These are phyloP conservation scores for Lineus longissimus DNA, from an alignment of 1,140 invertebrate genomes.

Conservation along the genomic window DNA sequence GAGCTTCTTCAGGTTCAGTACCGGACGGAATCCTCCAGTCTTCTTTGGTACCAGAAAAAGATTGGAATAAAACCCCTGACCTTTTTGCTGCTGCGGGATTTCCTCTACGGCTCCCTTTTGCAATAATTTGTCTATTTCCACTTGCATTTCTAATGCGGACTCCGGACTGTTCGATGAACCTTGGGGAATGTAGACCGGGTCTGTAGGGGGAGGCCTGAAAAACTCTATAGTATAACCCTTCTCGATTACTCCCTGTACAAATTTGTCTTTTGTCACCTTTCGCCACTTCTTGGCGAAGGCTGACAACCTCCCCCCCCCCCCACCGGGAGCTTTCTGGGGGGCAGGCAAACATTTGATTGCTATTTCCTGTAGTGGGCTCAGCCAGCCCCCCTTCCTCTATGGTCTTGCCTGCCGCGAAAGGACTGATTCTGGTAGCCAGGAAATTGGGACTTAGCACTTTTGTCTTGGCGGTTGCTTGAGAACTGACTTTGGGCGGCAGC, in stretches of 20 bases:
- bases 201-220: neutral
- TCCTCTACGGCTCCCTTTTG: neutral
- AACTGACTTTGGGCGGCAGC: too few species aligned
- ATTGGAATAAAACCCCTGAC: constrained; percentile 2
- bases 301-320: neutral
- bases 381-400: neutral
- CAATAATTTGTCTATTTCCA: neutral
- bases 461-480: too few species aligned
- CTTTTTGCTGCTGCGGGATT: neutral
- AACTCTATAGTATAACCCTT: neutral
- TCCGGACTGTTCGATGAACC: neutral
- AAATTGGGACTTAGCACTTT: too few species aligned
- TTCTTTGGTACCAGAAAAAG: constrained; percentile 6
- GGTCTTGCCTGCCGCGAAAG: neutral
- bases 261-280: neutral
- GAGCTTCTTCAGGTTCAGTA: constrained; percentile 7
- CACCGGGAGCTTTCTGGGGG: neutral
- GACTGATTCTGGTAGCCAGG: constrained; percentile 1
- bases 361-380: neutral
- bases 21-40: neutral
- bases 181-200: neutral
- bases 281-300: neutral
- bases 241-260: neutral
- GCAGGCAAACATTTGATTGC: neutral
- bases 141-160: neutral